Conservation (phyloP, 2,888 invertebrate genomes). For the Cinara cedri region DNA sequence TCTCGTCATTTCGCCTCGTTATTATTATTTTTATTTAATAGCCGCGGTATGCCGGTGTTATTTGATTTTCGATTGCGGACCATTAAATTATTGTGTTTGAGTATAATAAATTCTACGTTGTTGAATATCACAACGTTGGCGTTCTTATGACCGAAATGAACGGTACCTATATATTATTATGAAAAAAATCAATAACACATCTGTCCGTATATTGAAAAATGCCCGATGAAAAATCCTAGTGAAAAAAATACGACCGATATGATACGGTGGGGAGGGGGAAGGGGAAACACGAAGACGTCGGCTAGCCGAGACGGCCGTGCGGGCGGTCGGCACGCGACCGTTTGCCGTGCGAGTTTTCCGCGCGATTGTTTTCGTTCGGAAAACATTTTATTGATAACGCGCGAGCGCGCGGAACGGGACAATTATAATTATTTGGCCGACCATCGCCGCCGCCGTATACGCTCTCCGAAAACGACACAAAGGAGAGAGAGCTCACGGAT, state of each 20-base stretch:
- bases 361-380: constrained; percentile 29
- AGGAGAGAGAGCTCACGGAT: constrained; percentile 46
- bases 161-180: too few relatives aligned
- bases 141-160: too few relatives aligned
- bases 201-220: too few relatives aligned
- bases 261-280: neutral
- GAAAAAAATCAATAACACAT: constrained; percentile 9
- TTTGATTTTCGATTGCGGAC: too few relatives aligned
- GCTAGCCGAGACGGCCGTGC: constrained; percentile 4
- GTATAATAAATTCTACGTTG: too few relatives aligned
- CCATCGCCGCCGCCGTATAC: neutral
- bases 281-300: neutral
- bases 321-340: neutral
- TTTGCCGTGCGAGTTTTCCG: constrained; percentile 3
- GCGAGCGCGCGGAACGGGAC: constrained; percentile 12
- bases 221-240: too few relatives aligned
- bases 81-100: too few relatives aligned
- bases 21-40: too few relatives aligned
- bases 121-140: too few relatives aligned
- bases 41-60: too few relatives aligned
- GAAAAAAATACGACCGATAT: neutral
- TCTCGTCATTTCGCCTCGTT: too few relatives aligned
- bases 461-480: constrained; percentile 47
- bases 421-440: constrained; percentile 19
- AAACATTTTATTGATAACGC: constrained; percentile 3